Evolutionary conservation across 2,797 vertebrate genomes (phyloP).

Genomic region (Coregonus suidteri): DNA sequence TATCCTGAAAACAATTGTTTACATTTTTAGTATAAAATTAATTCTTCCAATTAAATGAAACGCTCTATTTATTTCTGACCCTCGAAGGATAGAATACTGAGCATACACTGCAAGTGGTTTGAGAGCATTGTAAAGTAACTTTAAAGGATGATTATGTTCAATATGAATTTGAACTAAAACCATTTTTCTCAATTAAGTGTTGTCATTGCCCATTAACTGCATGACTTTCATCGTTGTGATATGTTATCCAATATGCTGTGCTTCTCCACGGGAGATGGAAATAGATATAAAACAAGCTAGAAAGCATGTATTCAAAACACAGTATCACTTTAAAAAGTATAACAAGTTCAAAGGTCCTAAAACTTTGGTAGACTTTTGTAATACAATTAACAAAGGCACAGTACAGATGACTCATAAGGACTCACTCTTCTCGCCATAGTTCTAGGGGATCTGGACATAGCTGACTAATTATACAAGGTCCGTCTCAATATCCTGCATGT

Average conservation of each 20-base stretch:
- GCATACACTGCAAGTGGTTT: neutral
- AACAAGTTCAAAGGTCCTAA: neutral
- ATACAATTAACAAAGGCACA: neutral
- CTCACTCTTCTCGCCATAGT: no score
- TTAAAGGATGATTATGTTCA: conserved; percentile 45
- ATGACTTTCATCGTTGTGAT: conserved; percentile 51
- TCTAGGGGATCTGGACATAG: neutral
- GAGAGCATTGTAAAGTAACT: conserved; percentile 25
- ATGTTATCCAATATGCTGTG: conserved; percentile 31
- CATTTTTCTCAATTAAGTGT: conserved; percentile 57
- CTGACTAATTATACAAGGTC: neutral
- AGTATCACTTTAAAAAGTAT: neutral
- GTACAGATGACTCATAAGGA: no score
- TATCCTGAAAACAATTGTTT: no score
- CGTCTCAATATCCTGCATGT: conserved; percentile 34
- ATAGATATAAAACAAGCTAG: neutral
- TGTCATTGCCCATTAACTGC: conserved; percentile 45
- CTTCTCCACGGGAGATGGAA: conserved; percentile 2
- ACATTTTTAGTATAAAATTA: neutral
- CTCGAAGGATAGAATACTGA: neutral
- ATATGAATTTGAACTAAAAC: conserved; percentile 40
- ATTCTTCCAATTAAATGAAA: neutral
- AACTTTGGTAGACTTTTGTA: neutral
- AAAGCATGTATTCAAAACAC: neutral
- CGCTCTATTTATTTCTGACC: neutral